Evolutionary conservation across 2,113 vertebrate genomes (phyloP).

Genomic region (Planiliza haematocheilus): DNA sequence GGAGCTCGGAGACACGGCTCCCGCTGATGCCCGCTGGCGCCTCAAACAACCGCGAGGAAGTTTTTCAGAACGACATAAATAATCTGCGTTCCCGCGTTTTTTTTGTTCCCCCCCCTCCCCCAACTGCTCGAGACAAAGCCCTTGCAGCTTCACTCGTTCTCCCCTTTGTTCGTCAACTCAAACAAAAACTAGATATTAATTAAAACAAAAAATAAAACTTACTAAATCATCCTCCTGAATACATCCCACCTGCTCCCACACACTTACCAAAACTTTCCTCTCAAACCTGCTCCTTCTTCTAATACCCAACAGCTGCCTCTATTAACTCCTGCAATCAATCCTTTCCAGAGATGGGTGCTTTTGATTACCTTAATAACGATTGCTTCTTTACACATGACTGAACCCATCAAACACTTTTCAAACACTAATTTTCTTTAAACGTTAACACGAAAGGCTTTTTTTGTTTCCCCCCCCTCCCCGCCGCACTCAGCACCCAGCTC

Average conservation of each 20-base stretch:
- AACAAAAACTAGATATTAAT: slow-evolving; percentile 40
- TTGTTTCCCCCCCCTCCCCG: no score
- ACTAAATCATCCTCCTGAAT: slow-evolving; percentile 25
- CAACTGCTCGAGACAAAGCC: neutral
- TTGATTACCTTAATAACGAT: slow-evolving; percentile 1
- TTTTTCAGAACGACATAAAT: slow-evolving; percentile 42
- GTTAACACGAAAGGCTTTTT: no score
- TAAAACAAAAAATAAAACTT: slow-evolving; percentile 51
- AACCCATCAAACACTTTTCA: slow-evolving; percentile 11
- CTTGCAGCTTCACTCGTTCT: neutral
- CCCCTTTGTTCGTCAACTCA: slow-evolving; percentile 5
- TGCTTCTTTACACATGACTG: slow-evolving; percentile 22
- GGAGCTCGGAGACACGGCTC: slow-evolving; percentile 29
- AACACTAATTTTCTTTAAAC: no score
- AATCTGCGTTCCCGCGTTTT: slow-evolving; percentile 17
- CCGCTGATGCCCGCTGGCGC: slow-evolving; percentile 33
- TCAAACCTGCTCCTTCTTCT: slow-evolving; percentile 28
- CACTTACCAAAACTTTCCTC: slow-evolving; percentile 38
- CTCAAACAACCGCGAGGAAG: slow-evolving; percentile 34
- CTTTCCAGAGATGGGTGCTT: slow-evolving; percentile 6
- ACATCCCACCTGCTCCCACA: slow-evolving; percentile 14
- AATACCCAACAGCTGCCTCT: slow-evolving; percentile 1
- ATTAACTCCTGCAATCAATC: neutral
- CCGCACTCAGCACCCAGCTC: slow-evolving; percentile 24
- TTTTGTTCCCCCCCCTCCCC: no score